Evolutionary conservation across 2,113 vertebrate genomes (phyloP).

Genomic region (Ictidomys tridecemlineatus): DNA sequence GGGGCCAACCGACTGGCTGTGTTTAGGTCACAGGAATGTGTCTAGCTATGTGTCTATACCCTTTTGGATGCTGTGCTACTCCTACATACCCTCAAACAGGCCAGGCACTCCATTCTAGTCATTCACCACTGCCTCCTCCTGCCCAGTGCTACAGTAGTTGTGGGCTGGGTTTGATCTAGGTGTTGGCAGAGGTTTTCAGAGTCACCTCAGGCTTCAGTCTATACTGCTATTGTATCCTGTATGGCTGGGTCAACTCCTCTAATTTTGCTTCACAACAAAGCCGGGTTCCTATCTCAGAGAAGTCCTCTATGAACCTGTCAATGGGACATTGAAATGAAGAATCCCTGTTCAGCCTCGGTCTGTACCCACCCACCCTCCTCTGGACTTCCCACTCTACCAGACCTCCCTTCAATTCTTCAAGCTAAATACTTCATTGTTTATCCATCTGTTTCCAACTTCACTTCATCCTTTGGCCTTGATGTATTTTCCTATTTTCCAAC

Average conservation of each 20-base stretch:
- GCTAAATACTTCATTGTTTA: not conserved
- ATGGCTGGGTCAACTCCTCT: not conserved
- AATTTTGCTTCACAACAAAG: not conserved
- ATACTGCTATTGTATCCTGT: not conserved
- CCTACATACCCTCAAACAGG: not conserved
- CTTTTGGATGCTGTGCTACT: conserved; percentile 4
- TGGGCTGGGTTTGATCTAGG: not conserved
- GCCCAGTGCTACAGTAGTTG: not conserved
- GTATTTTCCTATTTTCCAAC: not conserved
- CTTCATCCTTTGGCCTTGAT: not conserved
- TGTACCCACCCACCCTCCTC: not conserved
- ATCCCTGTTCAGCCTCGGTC: not conserved
- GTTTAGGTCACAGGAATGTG: not conserved
- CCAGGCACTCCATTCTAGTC: not conserved
- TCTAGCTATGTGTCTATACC: not conserved
- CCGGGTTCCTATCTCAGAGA: not conserved
- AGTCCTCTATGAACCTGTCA: not conserved
- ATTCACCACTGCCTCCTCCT: not conserved
- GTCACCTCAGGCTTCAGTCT: not conserved
- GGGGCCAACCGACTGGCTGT: not conserved
- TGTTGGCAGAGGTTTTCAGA: conserved; percentile 6
- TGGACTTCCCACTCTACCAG: not conserved
- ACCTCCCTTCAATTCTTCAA: not conserved
- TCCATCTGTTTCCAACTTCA: not conserved
- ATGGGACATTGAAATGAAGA: not conserved